Evolutionary conservation across 2,113 vertebrate species (phyloP), one percentile per base, ranked within the genome.

Genomic region (Zosterops pallidus): DNA sequence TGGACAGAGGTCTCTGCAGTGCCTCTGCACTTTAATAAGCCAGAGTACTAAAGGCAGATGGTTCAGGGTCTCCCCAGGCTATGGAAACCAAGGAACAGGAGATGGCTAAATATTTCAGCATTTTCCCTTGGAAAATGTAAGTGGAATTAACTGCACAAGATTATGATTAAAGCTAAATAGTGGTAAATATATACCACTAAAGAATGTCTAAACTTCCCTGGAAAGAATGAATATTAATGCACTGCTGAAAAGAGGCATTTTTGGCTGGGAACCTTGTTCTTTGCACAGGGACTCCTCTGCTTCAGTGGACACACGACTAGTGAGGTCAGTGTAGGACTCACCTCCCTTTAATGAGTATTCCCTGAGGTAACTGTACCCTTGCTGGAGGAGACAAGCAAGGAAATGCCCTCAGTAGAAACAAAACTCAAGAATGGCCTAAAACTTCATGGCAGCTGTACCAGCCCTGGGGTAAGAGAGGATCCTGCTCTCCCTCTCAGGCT

Each of bases 281-380:
- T 68, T 82, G 62, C 46, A 26, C 39, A 47, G 29, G 17, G 42
- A n/a, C 9, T 74, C 37, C 47, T 9, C 23, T 52, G 7, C 18
- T 63, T 39, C 44, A 76, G 14, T 16, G 31, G 17, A 46, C 33
- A 26, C 16, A 18, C 0, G 0, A 20, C n/a, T 55, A 72, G 63
- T 2, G 7, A 24, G 16, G 41, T 59, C 68, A 72, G 11, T 47
- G 35, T 16, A 65, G 37, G 42, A 44, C 35, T 31, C 35, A n/a
- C 20, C n/a, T 69, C n/a, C 26, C n/a, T 44, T n/a, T 74, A 42
- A 42, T 12, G 44, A 72, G 28, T 8, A 60, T 6, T 82, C 44
- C 21, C 20, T 53, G 46, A 44, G 25, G 35, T 41, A 26, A 44
- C 39, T n/a, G 18, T 55, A 35, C 41, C 64, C 44, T 76, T 75